Evolutionary conservation across 2,888 invertebrate genomes (phyloP).

Genomic region (Eumerus sabulonum): DNA sequence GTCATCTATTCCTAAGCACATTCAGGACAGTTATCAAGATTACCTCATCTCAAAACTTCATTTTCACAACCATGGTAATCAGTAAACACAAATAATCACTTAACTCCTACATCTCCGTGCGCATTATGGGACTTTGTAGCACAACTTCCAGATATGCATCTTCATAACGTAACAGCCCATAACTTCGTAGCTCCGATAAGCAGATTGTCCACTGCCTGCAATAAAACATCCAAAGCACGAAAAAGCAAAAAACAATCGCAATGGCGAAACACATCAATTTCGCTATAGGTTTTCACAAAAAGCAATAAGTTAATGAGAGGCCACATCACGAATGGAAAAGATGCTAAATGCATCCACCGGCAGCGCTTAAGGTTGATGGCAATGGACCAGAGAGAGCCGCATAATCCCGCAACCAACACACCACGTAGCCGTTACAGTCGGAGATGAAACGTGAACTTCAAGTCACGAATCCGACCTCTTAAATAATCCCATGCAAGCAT

Average conservation of each 20-base stretch:
- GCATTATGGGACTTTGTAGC: slow-evolving; percentile 2
- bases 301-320: slow-evolving; percentile 48
- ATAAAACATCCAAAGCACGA: slow-evolving; percentile 14
- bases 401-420: not conserved
- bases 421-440: slow-evolving; percentile 27
- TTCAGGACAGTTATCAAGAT: too few species aligned
- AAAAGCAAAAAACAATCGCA: slow-evolving; percentile 2
- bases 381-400: slow-evolving; percentile 30
- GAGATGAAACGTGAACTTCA: slow-evolving; percentile 75
- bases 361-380: slow-evolving; percentile 42
- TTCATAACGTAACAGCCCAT: slow-evolving; percentile 10
- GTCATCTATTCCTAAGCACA: too few species aligned
- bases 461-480: slow-evolving; percentile 75
- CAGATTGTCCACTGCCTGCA: slow-evolving; percentile 15
- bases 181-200: slow-evolving; percentile 24
- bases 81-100: slow-evolving; percentile 23
- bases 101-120: not conserved
- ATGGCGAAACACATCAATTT: not conserved
- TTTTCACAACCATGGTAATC: slow-evolving; percentile 18
- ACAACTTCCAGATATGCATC: slow-evolving; percentile 27
- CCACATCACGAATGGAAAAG: slow-evolving; percentile 15
- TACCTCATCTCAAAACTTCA: not conserved
- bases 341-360: slow-evolving; percentile 33
- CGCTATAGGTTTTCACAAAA: slow-evolving; percentile 31
- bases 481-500: slow-evolving; percentile 37